Percentiles rank a stretch among this genome's conserved stretches.
These are phyloP conservation scores for Semnopithecus entellus DNA, from an alignment of 2,113 vertebrate genomes.

Conservation along the genomic window DNA sequence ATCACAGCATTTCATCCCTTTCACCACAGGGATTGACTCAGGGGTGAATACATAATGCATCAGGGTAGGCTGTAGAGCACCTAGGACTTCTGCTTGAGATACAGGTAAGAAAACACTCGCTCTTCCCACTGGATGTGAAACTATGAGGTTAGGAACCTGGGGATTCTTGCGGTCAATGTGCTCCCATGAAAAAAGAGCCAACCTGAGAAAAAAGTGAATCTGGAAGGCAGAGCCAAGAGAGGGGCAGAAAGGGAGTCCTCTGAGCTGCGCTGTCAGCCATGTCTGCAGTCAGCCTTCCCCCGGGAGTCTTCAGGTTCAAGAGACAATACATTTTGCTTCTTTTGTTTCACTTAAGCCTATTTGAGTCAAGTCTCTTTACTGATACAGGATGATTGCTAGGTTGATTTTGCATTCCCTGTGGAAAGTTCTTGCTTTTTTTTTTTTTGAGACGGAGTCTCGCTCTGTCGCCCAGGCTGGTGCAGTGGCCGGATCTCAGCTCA, in stretches of 20 bases:
- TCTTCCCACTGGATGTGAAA: neutral
- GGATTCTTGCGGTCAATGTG: neutral
- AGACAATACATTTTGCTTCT: neutral
- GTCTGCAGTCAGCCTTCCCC: neutral
- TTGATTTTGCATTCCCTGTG: neutral
- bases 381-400: neutral
- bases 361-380: neutral
- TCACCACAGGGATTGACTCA: neutral
- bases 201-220: neutral
- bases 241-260: neutral
- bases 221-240: neutral
- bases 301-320: neutral
- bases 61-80: neutral
- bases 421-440: neutral
- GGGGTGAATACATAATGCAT: neutral
- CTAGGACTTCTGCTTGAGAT: neutral
- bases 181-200: neutral
- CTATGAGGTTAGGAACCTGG: neutral
- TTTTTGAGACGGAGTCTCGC: too few relatives aligned
- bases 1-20: neutral
- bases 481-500: too few relatives aligned
- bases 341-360: neutral
- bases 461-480: too few relatives aligned
- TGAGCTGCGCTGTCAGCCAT: accelerated
- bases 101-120: neutral